Percentiles rank a stretch among this genome's conserved stretches.
Evolutionary conservation across 2,113 vertebrate genomes (phyloP).

Genomic region (Plectropomus leopardus): DNA sequence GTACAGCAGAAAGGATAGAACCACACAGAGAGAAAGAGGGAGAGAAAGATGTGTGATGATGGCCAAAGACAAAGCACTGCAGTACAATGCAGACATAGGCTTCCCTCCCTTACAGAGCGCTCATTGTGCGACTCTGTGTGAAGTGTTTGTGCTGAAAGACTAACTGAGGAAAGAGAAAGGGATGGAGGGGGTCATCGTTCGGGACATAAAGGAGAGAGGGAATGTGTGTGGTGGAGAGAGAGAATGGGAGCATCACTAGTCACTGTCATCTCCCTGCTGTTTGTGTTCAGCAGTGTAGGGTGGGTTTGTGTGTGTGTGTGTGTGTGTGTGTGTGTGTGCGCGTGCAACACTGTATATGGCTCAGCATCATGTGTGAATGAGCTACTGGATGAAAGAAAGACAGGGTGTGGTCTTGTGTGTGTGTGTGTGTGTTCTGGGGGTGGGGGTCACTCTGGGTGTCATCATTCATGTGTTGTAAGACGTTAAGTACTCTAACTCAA

Average conservation of each 20-base stretch:
- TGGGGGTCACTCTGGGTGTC: constrained; percentile 25
- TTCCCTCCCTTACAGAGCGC: constrained; percentile 68
- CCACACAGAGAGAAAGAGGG: constrained; percentile 16
- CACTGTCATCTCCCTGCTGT: constrained; percentile 31
- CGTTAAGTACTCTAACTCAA: constrained; percentile 12
- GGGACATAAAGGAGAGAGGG: constrained; percentile 4
- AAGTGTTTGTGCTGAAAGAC: constrained; percentile 74
- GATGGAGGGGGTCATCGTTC: constrained; percentile 23
- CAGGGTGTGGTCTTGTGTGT: constrained; percentile 35
- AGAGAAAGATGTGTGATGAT: constrained; percentile 47
- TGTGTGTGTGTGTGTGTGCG: too few species aligned
- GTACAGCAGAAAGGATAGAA: constrained; percentile 17
- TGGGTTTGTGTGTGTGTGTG: too few species aligned
- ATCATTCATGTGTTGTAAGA: constrained; percentile 5
- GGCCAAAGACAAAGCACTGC: constrained; percentile 64
- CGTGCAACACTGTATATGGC: not conserved
- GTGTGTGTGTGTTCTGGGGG: not conserved
- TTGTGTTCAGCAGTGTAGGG: too few species aligned
- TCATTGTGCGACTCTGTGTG: constrained; percentile 76
- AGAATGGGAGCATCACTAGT: constrained; percentile 38
- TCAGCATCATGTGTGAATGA: constrained; percentile 29
- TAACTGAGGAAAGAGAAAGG: constrained; percentile 57
- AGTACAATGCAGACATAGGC: constrained; percentile 67
- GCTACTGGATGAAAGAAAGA: constrained; percentile 11
- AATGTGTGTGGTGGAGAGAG: not conserved